Evolutionary conservation across 2,113 vertebrate species (phyloP).

Genomic region (Leptobrachium leishanense): DNA sequence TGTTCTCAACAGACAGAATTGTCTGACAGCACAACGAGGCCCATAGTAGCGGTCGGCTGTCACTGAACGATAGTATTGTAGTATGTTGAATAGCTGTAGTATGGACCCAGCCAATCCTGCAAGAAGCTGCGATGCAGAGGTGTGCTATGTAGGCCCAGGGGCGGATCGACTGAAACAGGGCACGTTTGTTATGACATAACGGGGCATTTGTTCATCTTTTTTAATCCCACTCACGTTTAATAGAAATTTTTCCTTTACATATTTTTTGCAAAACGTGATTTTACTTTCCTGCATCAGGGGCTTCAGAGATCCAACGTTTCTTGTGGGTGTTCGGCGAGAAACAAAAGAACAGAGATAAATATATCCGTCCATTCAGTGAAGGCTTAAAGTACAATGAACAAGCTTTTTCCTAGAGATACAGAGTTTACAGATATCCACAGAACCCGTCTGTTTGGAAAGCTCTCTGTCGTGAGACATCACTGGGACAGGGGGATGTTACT

Average conservation of each 20-base stretch:
- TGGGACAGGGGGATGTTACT: too few relatives aligned
- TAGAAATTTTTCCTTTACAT: neutral
- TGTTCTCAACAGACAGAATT: too few relatives aligned
- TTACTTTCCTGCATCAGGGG: neutral
- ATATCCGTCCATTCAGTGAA: neutral
- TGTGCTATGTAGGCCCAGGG: neutral
- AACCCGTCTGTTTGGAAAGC: too few relatives aligned
- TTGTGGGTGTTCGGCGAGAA: neutral
- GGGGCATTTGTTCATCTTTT: neutral
- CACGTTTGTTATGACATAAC: conserved; percentile 10
- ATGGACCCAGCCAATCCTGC: neutral
- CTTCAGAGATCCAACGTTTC: neutral
- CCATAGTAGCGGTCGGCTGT: too few relatives aligned
- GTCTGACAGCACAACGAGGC: too few relatives aligned
- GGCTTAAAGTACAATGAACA: too few relatives aligned
- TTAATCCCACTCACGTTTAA: neutral
- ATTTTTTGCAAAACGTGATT: too few relatives aligned
- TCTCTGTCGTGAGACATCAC: too few relatives aligned
- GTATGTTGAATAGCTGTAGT: conserved; percentile 5
- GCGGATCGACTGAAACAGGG: neutral
- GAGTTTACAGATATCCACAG: too few relatives aligned
- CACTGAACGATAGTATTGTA: neutral
- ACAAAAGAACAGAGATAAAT: neutral
- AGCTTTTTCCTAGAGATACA: too few relatives aligned
- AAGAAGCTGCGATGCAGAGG: neutral